Evolutionary conservation across 2,888 invertebrate species (phyloP).

Genomic region (Cecidostiba fungosa): DNA sequence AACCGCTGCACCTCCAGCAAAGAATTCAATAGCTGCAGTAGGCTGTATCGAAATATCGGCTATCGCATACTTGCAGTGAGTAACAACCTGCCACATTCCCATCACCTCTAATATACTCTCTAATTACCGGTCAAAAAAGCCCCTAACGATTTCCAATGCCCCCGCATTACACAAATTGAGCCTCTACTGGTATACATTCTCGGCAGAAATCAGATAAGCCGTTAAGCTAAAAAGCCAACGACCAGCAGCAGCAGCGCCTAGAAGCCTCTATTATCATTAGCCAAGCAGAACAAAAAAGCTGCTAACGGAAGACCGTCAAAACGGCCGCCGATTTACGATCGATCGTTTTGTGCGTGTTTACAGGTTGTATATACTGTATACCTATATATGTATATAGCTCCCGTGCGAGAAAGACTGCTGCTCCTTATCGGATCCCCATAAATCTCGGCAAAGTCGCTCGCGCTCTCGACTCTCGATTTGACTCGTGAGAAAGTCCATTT

Average conservation of each 20-base stretch:
- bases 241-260: background rate
- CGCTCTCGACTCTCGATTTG: constrained; percentile 38
- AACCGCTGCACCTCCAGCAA: background rate
- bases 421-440: constrained; percentile 59
- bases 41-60: constrained; percentile 17
- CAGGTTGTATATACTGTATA: background rate
- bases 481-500: constrained; percentile 62
- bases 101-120: background rate
- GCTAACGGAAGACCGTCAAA: constrained; percentile 36
- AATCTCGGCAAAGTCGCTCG: constrained; percentile 59
- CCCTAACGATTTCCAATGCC: constrained; percentile 15
- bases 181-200: background rate
- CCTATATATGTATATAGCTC: background rate
- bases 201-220: constrained; percentile 23
- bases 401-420: constrained; percentile 12
- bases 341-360: constrained; percentile 32
- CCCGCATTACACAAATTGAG: constrained; percentile 5
- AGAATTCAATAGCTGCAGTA: constrained; percentile 12
- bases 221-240: background rate
- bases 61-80: background rate
- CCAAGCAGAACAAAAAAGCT: constrained; percentile 4
- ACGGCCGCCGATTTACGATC: constrained; percentile 45
- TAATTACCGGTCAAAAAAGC: constrained; percentile 10
- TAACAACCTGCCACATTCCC: background rate
- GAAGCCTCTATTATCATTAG: constrained; percentile 14